Conservation (phyloP, 2,113 vertebrate species). For the Albula glossodonta region DNA sequence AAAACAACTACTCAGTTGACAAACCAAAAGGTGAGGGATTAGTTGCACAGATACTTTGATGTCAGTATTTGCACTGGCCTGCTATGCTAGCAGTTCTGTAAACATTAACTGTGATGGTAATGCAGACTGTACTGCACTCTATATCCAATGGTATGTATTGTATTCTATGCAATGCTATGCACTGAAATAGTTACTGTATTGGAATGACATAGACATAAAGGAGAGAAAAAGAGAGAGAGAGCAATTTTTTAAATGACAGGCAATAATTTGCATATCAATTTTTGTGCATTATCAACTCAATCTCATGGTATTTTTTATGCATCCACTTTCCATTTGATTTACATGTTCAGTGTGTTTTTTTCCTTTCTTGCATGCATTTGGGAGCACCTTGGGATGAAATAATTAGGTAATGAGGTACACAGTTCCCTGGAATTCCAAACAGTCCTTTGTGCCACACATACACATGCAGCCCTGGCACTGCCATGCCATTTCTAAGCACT, state of each 20-base stretch:
- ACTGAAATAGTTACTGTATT: too few relatives aligned
- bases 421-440: background rate
- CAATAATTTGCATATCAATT: background rate
- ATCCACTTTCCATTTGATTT: background rate
- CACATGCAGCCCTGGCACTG: background rate
- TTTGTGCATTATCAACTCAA: background rate
- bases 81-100: background rate
- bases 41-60: background rate
- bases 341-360: background rate
- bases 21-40: background rate
- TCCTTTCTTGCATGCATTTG: background rate
- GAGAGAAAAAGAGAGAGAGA: too few relatives aligned
- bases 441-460: background rate
- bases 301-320: background rate
- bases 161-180: too few relatives aligned
- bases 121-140: too few relatives aligned
- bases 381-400: background rate
- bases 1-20: background rate
- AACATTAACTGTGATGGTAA: background rate
- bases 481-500: background rate
- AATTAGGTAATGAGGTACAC: background rate
- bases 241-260: too few relatives aligned
- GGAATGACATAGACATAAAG: too few relatives aligned
- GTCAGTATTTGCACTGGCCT: background rate
- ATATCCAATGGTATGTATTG: too few relatives aligned